These are phyloP conservation scores for Synergus japonicus DNA, from an alignment of 2,888 invertebrate species.

Conservation along the genomic window DNA sequence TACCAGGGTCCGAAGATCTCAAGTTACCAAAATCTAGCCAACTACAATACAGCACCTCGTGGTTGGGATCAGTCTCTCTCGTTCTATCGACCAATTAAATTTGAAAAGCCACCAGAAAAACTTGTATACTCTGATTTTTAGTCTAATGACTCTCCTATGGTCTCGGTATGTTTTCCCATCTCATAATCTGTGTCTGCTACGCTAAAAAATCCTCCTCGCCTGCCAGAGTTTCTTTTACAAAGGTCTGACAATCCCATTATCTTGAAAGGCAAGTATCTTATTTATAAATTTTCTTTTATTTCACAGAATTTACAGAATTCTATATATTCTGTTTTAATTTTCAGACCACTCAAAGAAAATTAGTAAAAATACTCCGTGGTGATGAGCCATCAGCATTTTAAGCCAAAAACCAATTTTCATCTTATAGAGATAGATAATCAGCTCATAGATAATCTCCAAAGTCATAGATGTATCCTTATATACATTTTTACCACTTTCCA, in stretches of 20 bases:
- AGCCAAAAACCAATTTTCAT: not conserved
- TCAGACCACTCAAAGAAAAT: not conserved
- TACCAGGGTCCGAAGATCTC: constrained; percentile 73
- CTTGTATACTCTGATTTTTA: constrained; percentile 75
- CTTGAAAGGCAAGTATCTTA: constrained; percentile 8
- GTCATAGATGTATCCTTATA: not conserved
- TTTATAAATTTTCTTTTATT: not conserved
- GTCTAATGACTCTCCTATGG: constrained; percentile 41
- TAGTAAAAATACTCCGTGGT: not conserved
- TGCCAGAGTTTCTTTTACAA: constrained; percentile 7
- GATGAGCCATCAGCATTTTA: not conserved
- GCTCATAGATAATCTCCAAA: not conserved
- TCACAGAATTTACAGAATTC: not conserved
- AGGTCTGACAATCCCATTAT: constrained; percentile 8
- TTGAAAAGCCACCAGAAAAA: constrained; percentile 79
- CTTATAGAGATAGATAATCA: not conserved
- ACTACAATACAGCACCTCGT: constrained; percentile 90
- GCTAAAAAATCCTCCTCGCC: constrained; percentile 37
- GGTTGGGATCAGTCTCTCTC: constrained; percentile 87
- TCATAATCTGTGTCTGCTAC: constrained; percentile 22
- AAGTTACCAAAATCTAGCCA: constrained; percentile 78
- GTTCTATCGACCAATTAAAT: constrained; percentile 86
- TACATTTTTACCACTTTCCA: not conserved
- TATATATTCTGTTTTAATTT: not conserved
- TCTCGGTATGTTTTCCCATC: constrained; percentile 35